phyloP scores from a whole-genome alignment of 2,888 invertebrate genomes.

The Volucella zonaria region DNA sequence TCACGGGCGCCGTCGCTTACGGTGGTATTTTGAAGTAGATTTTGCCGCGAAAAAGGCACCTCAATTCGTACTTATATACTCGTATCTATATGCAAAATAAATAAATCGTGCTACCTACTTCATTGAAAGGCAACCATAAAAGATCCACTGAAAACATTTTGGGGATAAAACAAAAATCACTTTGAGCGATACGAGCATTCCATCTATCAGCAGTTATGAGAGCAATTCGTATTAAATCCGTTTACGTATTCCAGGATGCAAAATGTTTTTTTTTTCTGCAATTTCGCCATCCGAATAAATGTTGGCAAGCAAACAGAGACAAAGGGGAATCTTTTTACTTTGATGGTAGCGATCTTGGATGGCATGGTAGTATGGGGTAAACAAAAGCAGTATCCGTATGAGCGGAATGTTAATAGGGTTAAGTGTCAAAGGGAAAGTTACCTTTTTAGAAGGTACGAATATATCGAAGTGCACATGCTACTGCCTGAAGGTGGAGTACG shows the following conservation, averaged over 20 bases:
- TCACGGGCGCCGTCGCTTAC: not conserved
- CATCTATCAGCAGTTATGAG: not conserved
- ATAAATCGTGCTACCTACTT: not conserved
- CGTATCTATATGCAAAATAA: conserved; percentile 29
- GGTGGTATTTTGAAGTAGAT: too few relatives aligned
- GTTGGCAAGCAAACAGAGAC: not conserved
- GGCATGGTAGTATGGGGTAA: not conserved
- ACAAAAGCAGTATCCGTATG: not conserved
- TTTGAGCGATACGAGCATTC: too few relatives aligned
- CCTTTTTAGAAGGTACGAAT: too few relatives aligned
- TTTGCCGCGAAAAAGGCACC: too few relatives aligned
- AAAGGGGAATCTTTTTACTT: too few relatives aligned
- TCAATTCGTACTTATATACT: too few relatives aligned
- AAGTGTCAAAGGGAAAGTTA: conserved; percentile 30
- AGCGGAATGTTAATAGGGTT: conserved; percentile 26
- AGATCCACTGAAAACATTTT: too few relatives aligned
- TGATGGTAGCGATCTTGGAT: too few relatives aligned
- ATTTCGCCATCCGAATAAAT: not conserved
- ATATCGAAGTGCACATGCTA: not conserved
- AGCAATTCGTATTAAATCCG: conserved; percentile 31
- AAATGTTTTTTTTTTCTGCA: conserved; percentile 16
- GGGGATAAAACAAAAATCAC: too few relatives aligned
- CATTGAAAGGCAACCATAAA: too few relatives aligned
- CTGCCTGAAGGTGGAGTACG: too few relatives aligned
- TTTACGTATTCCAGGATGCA: conserved; percentile 26